phyloP scores from a whole-genome alignment of 1,140 invertebrate species.

The Heliothis virescens region DNA sequence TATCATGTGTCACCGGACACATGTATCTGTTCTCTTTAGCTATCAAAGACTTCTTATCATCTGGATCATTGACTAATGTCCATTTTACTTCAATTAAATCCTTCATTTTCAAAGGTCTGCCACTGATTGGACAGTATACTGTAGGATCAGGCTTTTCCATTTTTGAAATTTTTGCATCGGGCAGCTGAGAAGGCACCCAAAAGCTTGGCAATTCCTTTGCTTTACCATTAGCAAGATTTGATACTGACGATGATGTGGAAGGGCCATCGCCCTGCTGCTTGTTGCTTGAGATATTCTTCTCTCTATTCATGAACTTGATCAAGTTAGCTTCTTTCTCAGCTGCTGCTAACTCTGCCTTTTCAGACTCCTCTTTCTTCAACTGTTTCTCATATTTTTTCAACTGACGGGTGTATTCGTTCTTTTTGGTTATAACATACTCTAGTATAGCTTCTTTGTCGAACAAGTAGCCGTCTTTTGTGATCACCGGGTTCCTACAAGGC shows the following conservation, averaged over 20 bases:
- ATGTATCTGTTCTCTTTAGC: slow-evolving; percentile 96
- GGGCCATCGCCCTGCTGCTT: slow-evolving; percentile 54
- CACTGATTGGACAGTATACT: slow-evolving; percentile 98
- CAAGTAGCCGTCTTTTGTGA: slow-evolving; percentile 96
- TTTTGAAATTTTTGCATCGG: slow-evolving; percentile 91
- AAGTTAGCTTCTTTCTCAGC: slow-evolving; percentile 88
- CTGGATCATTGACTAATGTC: slow-evolving; percentile 94
- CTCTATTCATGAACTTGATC: slow-evolving; percentile 90
- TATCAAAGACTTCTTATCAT: slow-evolving; percentile 93
- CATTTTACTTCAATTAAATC: slow-evolving; percentile 98
- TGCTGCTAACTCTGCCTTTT: slow-evolving; percentile 86
- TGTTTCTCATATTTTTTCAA: slow-evolving; percentile 98
- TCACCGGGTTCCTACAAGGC: slow-evolving; percentile 95
- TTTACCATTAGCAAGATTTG: slow-evolving; percentile 82
- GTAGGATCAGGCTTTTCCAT: slow-evolving; percentile 95
- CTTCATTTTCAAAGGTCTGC: slow-evolving; percentile 94
- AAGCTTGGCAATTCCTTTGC: slow-evolving; percentile 94
- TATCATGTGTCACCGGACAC: slow-evolving; percentile 98
- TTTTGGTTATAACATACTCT: slow-evolving; percentile 98
- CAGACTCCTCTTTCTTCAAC: slow-evolving; percentile 90
- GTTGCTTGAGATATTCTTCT: slow-evolving; percentile 89
- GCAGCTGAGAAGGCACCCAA: slow-evolving; percentile 98
- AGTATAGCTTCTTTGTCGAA: slow-evolving; percentile 99
- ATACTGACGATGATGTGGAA: slow-evolving; percentile 72
- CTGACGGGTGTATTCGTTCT: slow-evolving; percentile 95